Evolutionary conservation across 2,113 vertebrate genomes (phyloP).

Genomic region (Sander vitreus): DNA sequence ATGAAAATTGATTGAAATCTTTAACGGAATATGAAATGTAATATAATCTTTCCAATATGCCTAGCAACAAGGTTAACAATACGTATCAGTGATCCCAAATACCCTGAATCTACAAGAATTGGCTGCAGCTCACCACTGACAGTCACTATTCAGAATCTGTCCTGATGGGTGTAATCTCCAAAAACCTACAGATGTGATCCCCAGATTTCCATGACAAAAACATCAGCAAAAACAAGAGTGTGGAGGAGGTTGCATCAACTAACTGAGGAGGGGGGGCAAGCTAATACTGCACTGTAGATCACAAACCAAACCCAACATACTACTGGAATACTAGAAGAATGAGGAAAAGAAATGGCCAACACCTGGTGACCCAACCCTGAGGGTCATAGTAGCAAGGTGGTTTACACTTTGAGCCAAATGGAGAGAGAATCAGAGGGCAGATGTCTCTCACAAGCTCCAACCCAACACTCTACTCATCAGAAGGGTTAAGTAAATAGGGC

Average conservation of each 20-base stretch:
- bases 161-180: neutral
- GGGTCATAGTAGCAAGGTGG: neutral
- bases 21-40: neutral
- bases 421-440: conserved; percentile 1
- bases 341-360: neutral
- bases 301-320: neutral
- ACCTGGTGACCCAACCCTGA: conserved; percentile 18
- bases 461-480: neutral
- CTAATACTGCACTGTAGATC: neutral
- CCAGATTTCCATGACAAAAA: conserved; percentile 14
- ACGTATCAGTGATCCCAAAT: neutral
- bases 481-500: conserved; percentile 16
- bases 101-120: neutral
- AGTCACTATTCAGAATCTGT: neutral
- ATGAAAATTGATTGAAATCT: neutral
- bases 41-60: neutral
- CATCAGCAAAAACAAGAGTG: conserved; percentile 6
- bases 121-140: neutral
- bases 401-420: conserved; percentile 24
- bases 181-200: neutral
- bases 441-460: conserved; percentile 2
- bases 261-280: neutral
- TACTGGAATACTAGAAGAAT: neutral
- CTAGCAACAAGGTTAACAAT: neutral
- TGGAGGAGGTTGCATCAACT: neutral